A percentile compares a stretch with the other conserved stretches of the same genome.
Evolutionary conservation across 2,113 vertebrate genomes (phyloP).

Genomic region (Mustela lutreola): DNA sequence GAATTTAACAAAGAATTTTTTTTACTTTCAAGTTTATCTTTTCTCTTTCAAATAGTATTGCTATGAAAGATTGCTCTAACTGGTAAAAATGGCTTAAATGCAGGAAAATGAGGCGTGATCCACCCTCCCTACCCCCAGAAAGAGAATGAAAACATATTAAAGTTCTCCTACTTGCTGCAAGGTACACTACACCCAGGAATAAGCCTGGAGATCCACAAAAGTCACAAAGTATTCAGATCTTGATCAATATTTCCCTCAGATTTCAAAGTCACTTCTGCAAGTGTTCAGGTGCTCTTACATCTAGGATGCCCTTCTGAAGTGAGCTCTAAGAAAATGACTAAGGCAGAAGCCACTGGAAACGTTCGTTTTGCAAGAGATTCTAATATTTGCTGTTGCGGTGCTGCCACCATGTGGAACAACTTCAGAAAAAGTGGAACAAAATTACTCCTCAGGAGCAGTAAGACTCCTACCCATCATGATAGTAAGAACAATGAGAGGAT

Average conservation of each 20-base stretch:
- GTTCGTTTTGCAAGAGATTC: not conserved
- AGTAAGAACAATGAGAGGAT: not conserved
- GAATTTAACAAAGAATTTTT: not conserved
- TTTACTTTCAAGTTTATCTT: slow-evolving; percentile 36
- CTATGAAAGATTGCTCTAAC: not conserved
- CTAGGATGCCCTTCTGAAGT: not conserved
- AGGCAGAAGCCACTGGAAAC: not conserved
- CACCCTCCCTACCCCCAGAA: not conserved
- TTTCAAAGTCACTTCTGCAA: slow-evolving; percentile 15
- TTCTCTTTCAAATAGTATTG: slow-evolving; percentile 13
- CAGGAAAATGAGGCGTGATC: not conserved
- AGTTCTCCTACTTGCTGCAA: not conserved
- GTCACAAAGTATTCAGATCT: not conserved
- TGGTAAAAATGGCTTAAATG: slow-evolving; percentile 8
- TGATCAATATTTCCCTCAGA: not conserved
- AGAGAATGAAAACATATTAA: not conserved
- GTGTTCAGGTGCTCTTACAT: not conserved
- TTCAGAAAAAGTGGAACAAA: slow-evolving; percentile 31
- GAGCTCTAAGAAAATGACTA: not conserved
- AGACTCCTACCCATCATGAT: not conserved
- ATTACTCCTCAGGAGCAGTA: not conserved
- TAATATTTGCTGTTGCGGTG: not conserved
- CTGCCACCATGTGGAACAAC: slow-evolving; percentile 73
- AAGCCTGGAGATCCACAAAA: not conserved
- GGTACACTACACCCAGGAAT: not conserved